These are phyloP conservation scores for Eucriotettix oculatus DNA, from an alignment of 2,888 invertebrate species.

Conservation along the genomic window DNA sequence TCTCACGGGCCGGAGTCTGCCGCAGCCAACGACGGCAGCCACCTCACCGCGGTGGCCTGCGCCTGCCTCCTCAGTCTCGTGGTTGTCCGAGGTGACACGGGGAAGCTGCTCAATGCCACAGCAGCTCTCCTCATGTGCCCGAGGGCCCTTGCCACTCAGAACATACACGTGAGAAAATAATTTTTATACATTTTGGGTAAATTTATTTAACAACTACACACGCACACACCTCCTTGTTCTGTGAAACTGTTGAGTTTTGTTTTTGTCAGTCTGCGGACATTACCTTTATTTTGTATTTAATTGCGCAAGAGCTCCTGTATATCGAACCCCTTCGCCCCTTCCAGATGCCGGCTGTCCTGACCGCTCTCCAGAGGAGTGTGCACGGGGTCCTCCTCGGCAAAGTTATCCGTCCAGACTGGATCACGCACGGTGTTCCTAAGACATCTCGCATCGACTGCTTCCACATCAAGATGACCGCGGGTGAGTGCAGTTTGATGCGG, in stretches of 20 bases:
- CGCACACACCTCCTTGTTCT: too few relatives aligned
- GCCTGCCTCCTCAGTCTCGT: slow-evolving; percentile 83
- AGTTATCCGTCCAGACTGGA: slow-evolving; percentile 72
- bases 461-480: slow-evolving; percentile 16
- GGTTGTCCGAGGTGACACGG: slow-evolving; percentile 85
- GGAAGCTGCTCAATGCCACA: slow-evolving; percentile 71
- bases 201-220: too few relatives aligned
- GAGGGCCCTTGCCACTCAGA: slow-evolving; percentile 56
- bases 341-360: slow-evolving; percentile 69
- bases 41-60: slow-evolving; percentile 74
- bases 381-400: slow-evolving; percentile 76
- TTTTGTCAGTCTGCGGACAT: too few relatives aligned
- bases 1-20: slow-evolving; percentile 42
- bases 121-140: slow-evolving; percentile 78
- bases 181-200: neutral
- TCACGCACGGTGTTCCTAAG: slow-evolving; percentile 70
- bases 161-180: slow-evolving; percentile 45
- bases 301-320: too few relatives aligned
- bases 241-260: too few relatives aligned
- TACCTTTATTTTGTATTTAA: too few relatives aligned
- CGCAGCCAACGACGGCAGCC: slow-evolving; percentile 42
- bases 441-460: slow-evolving; percentile 55
- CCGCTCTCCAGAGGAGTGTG: slow-evolving; percentile 73
- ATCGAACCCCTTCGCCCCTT: too few relatives aligned
- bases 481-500: neutral